These are phyloP conservation scores for Agrotis puta DNA, from an alignment of 2,888 invertebrate genomes.

Conservation along the genomic window DNA sequence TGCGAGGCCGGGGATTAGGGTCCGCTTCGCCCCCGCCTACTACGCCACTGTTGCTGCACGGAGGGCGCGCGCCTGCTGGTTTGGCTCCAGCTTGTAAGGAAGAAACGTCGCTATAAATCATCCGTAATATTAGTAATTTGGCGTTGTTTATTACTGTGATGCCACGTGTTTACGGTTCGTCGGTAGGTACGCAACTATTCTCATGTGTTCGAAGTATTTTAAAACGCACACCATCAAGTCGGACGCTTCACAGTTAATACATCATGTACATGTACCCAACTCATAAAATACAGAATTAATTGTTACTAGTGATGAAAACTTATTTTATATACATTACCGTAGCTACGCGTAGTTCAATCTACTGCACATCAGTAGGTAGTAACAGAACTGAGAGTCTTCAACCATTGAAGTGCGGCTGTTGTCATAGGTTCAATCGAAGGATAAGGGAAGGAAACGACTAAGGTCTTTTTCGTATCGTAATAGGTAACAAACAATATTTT, in stretches of 20 bases:
- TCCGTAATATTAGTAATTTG: slow-evolving; percentile 63
- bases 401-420: too few relatives aligned
- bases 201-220: slow-evolving; percentile 54
- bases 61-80: too few relatives aligned
- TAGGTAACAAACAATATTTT: too few relatives aligned
- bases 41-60: too few relatives aligned
- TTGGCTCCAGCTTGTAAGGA: slow-evolving; percentile 31
- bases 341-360: not conserved
- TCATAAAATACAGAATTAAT: slow-evolving; percentile 29
- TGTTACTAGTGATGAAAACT: not conserved
- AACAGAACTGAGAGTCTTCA: too few relatives aligned
- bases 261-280: slow-evolving; percentile 24
- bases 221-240: slow-evolving; percentile 33
- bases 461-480: too few relatives aligned
- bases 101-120: slow-evolving; percentile 64
- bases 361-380: too few relatives aligned
- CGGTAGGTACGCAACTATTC: slow-evolving; percentile 60
- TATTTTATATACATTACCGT: not conserved
- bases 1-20: too few relatives aligned
- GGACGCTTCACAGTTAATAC: slow-evolving; percentile 34
- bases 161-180: slow-evolving; percentile 63
- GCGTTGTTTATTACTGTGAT: slow-evolving; percentile 67
- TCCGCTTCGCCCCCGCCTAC: too few relatives aligned
- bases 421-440: too few relatives aligned
- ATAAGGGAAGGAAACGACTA: too few relatives aligned